These are phyloP conservation scores for Helicoverpa assulta DNA, from an alignment of 2,888 invertebrate genomes.

Conservation along the genomic window DNA sequence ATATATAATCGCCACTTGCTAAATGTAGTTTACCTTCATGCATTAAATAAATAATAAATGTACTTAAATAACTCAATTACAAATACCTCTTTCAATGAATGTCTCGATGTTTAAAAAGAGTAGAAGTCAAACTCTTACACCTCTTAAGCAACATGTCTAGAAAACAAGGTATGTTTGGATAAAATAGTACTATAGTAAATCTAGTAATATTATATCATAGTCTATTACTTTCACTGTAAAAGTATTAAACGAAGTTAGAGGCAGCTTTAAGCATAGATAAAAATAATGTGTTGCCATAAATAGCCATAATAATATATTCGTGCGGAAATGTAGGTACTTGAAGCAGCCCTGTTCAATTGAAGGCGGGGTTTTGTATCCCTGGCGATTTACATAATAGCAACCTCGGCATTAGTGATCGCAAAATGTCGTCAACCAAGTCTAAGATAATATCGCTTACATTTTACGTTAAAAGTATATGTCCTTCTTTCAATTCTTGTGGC, in stretches of 20 bases:
- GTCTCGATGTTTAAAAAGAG: too few relatives aligned
- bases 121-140: too few relatives aligned
- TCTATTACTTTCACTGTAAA: too few relatives aligned
- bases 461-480: not conserved
- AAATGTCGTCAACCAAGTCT: constrained; percentile 20
- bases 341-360: constrained; percentile 28
- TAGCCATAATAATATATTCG: not conserved
- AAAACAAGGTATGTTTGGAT: too few relatives aligned
- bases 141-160: too few relatives aligned
- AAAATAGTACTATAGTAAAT: too few relatives aligned
- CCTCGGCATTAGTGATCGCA: constrained; percentile 26
- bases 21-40: not conserved
- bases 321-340: not conserved
- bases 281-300: not conserved
- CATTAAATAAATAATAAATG: not conserved
- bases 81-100: too few relatives aligned
- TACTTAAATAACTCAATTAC: not conserved
- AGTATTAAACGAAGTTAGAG: too few relatives aligned
- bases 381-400: constrained; percentile 44
- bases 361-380: constrained; percentile 30
- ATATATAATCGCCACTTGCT: not conserved
- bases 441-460: not conserved
- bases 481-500: not conserved
- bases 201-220: too few relatives aligned
- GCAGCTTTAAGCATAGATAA: not conserved